phyloP scores from a whole-genome alignment of 2,113 vertebrate species.

The Trichechus manatus region DNA sequence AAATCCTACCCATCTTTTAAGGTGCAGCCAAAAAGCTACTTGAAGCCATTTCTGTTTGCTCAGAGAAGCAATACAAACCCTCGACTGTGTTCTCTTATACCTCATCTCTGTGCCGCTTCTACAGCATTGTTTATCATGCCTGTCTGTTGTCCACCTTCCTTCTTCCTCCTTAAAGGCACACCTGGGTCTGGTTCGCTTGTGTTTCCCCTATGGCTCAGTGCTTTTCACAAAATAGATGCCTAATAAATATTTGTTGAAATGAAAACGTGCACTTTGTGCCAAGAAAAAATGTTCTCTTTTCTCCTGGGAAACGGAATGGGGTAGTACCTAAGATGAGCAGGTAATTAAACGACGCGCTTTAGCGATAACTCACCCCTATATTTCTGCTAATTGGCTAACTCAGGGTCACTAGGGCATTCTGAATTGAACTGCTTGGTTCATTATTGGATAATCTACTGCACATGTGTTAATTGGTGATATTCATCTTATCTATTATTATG shows the following conservation, averaged over 20 bases:
- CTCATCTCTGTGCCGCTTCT: background rate
- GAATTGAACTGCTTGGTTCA: background rate
- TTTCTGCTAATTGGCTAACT: slow-evolving; percentile 43
- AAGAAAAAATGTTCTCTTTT: background rate
- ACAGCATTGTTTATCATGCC: background rate
- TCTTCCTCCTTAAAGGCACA: background rate
- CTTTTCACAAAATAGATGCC: background rate
- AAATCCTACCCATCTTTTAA: slow-evolving; percentile 46
- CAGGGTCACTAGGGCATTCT: background rate
- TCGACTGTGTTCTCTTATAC: background rate
- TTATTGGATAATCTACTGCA: background rate
- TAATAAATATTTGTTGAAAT: slow-evolving; percentile 23
- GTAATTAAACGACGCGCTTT: background rate
- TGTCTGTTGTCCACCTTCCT: background rate
- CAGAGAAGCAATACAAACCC: background rate
- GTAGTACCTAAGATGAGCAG: background rate
- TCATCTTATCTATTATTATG: background rate
- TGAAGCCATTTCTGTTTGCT: slow-evolving; percentile 10
- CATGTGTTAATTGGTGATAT: background rate
- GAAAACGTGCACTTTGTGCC: slow-evolving; percentile 17
- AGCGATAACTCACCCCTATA: background rate
- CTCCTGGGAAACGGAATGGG: background rate
- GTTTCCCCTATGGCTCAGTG: background rate
- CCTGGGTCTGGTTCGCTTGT: background rate
- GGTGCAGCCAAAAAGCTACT: slow-evolving; percentile 35